Percentiles rank a stretch among this genome's conserved stretches.
These are phyloP conservation scores for Nasonia vitripennis DNA, from an alignment of 1,140 invertebrate genomes.

Conservation along the genomic window DNA sequence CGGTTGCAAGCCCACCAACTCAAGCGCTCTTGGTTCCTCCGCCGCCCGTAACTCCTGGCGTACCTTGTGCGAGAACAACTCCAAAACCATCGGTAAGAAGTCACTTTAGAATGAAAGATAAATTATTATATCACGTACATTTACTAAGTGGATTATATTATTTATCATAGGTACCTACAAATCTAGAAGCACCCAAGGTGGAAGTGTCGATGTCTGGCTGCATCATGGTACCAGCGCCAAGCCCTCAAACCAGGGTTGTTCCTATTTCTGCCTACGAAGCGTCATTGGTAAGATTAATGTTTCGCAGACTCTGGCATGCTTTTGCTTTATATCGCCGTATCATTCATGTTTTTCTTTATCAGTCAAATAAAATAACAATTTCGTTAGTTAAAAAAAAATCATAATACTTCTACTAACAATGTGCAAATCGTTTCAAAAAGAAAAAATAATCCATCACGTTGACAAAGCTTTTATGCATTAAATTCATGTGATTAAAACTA, in stretches of 20 bases:
- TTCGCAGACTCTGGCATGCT: neutral
- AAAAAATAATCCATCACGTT: constrained; percentile 3
- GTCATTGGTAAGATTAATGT: constrained; percentile 79
- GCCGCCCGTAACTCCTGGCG: constrained; percentile 63
- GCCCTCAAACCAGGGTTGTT: constrained; percentile 75
- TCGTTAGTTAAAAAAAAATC: neutral
- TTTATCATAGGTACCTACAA: constrained; percentile 61
- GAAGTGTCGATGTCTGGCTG: constrained; percentile 77
- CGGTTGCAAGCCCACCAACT: constrained; percentile 77
- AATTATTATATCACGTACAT: neutral
- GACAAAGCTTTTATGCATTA: neutral
- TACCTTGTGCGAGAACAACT: constrained; percentile 66
- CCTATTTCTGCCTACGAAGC: constrained; percentile 79
- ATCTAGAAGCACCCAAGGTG: constrained; percentile 77
- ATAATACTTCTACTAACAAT: neutral
- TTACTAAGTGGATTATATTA: neutral
- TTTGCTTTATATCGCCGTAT: neutral
- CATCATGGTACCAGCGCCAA: constrained; percentile 79
- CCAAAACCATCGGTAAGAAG: constrained; percentile 66
- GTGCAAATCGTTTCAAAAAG: neutral
- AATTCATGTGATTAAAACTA: constrained; percentile 52
- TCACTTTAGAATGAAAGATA: neutral
- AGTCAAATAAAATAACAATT: neutral
- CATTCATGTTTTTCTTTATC: constrained; percentile 1
- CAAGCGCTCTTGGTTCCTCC: constrained; percentile 71